Base-by-base conservation (phyloP, 1,140 invertebrate species). In the Macrobrachium rosenbergii region DNA sequence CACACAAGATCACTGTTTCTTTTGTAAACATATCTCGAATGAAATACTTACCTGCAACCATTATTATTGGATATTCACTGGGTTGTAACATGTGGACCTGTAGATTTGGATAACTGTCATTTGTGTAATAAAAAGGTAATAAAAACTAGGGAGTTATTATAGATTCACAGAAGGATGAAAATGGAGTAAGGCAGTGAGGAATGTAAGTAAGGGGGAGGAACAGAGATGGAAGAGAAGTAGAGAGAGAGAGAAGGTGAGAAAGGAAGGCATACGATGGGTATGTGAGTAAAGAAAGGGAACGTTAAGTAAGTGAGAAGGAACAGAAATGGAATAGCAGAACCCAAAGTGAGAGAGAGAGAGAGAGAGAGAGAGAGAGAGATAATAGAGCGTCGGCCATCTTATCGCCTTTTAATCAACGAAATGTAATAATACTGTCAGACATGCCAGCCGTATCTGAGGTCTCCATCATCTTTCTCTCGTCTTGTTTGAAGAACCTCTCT, bases 341-440 rank as follows among this genome's bases (percentile, higher is more conserved):
- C 12, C 12, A 37, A 16, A 63, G 21, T 14, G 59, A 64, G 78
- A 80, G 78, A 37, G 59, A 80, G 59, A 80, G 59, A 80, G 78
- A 80, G 59, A 63, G 58, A 63, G 78, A 43, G 19, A 80, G 78
- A 80, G 59, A 81, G 28, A 81, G 79, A 81, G 79, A 81, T 2
- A 81, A 80, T 14, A 59, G 23, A 60, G 0, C 37, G 78, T 60
- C 6, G 37, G 78, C 11, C 3, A 62, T 16, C 19, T 21, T 52
- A 52, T 52, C 52, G 12, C 52, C 52, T 52, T 52, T 52, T 52
- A 72, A 17, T 19, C 5, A 69, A 69, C 23, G 21, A 72, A 6
- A 37, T 3, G 37, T 12, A 72, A 0, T 28, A 11, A 72, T 72
- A 28, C 21, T 28, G 16, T 28, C 21, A 69, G 67, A 69, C 16